These are phyloP conservation scores for Chamaedrilus cognettii DNA, from an alignment of 2,888 invertebrate species.

Conservation along the genomic window DNA sequence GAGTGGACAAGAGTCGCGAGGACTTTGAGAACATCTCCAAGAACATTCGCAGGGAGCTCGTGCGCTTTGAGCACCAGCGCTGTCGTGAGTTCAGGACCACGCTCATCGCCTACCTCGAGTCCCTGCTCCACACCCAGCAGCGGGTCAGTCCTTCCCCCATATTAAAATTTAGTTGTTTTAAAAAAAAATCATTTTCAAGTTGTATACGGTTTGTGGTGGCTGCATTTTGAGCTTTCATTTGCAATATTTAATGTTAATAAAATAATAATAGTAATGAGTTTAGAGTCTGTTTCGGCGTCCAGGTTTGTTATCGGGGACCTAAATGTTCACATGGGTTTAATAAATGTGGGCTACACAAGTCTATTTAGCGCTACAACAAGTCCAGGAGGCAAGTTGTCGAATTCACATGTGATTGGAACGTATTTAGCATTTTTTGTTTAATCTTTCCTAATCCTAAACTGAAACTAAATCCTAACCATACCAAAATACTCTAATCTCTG, in stretches of 20 bases:
- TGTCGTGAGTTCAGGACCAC: constrained; percentile 88
- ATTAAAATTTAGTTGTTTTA: background rate
- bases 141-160: constrained; percentile 67
- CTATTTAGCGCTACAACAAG: too few relatives aligned
- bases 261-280: too few relatives aligned
- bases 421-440: too few relatives aligned
- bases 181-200: background rate
- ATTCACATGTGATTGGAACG: too few relatives aligned
- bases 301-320: background rate
- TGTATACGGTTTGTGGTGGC: background rate
- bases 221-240: background rate
- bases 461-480: too few relatives aligned
- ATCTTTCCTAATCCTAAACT: too few relatives aligned
- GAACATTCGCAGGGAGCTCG: constrained; percentile 92
- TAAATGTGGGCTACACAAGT: too few relatives aligned
- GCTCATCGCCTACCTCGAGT: constrained; percentile 88
- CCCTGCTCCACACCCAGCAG: constrained; percentile 91
- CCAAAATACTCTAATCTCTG: too few relatives aligned
- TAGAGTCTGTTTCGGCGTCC: too few relatives aligned
- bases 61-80: constrained; percentile 85
- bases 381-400: too few relatives aligned
- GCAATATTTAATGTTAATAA: background rate
- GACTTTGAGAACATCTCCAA: constrained; percentile 95
- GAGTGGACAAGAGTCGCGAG: constrained; percentile 94
- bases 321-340: background rate